A percentile compares a stretch with the other conserved stretches of the same genome.
These are phyloP conservation scores for Brachionus sp. DNA, from an alignment of 1,140 invertebrate species.

Conservation along the genomic window DNA sequence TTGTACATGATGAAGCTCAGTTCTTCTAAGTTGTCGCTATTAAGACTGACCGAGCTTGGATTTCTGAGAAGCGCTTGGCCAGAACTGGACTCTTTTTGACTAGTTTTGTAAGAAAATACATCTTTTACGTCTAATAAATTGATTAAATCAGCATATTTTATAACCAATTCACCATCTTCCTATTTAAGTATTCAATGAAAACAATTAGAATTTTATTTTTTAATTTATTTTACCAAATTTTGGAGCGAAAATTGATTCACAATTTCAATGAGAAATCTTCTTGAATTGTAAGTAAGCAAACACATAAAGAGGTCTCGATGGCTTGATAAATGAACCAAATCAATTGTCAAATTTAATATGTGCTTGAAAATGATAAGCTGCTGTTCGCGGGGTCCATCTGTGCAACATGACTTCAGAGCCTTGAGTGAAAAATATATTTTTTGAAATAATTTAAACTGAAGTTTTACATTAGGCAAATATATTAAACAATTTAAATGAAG, in stretches of 20 bases:
- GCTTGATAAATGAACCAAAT: slow-evolving; percentile 20
- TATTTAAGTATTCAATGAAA: background rate
- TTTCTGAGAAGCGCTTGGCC: background rate
- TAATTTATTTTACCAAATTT: background rate
- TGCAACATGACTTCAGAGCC: slow-evolving; percentile 20
- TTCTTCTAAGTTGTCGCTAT: slow-evolving; percentile 25
- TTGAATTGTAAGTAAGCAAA: slow-evolving; percentile 19
- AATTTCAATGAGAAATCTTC: slow-evolving; percentile 44
- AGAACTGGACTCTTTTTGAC: background rate
- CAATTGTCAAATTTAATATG: slow-evolving; percentile 26
- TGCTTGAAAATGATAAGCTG: slow-evolving; percentile 16
- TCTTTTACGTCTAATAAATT: slow-evolving; percentile 34
- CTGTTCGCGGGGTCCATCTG: background rate
- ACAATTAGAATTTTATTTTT: background rate
- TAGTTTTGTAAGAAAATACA: slow-evolving; percentile 35
- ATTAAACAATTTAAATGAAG: slow-evolving; percentile 41
- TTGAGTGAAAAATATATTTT: background rate
- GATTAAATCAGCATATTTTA: slow-evolving; percentile 37
- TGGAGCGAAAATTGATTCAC: slow-evolving; percentile 25
- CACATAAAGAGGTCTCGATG: slow-evolving; percentile 40
- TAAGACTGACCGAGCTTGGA: background rate
- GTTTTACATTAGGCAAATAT: slow-evolving; percentile 30
- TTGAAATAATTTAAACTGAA: background rate
- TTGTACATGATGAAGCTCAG: background rate
- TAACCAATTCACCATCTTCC: slow-evolving; percentile 16